Evolutionary conservation across 1,140 invertebrate genomes (phyloP), one percentile per base, ranked within the genome.

Genomic region (Drosophila pandora): DNA sequence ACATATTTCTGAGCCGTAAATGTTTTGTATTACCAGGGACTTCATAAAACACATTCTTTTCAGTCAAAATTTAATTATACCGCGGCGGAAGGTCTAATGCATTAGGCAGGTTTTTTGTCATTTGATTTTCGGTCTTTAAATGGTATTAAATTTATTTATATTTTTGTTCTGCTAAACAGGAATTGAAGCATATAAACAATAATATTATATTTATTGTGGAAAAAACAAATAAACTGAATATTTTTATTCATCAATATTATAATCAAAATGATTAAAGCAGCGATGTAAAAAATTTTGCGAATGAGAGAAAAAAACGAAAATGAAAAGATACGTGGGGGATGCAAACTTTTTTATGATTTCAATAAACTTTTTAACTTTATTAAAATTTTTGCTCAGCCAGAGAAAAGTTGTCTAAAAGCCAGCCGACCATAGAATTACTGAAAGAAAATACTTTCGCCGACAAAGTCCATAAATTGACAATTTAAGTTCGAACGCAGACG

Each of bases 291-390:
- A 47, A 58, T 34, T 17, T 13, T 17, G 32, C 32, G 39, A 34
- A 34, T 48, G 30, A 54, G 28, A 34, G 17, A 30, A 12, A 23
- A 21, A 37, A 37, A 37, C 12, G 10, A 37, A 37, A 37, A 32
- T 9, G 8, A 8, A 37, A 37, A 37, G 34, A 2, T 37, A 37
- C 10, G 34, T 37, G 34, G 32, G 59, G n/a, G 34, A 30, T 22
- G 45, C n/a, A 48, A 62, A 43, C 60, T 76, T 88, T 82, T 87
- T 85, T 81, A 88, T 78, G 75, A 87, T 85, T 85, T 82, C 82
- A 85, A 87, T 87, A 88, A 87, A 87, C 75, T 87, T 87, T 79
- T 87, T 87, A 87, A 87, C 82, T 87, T 87, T 87, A 87, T 87
- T 87, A 87, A 88, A 87, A 87, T 88, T 78, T 85, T 76, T 78